Base-by-base conservation (phyloP, 1,140 invertebrate genomes). In the Bombus cullumanus region DNA sequence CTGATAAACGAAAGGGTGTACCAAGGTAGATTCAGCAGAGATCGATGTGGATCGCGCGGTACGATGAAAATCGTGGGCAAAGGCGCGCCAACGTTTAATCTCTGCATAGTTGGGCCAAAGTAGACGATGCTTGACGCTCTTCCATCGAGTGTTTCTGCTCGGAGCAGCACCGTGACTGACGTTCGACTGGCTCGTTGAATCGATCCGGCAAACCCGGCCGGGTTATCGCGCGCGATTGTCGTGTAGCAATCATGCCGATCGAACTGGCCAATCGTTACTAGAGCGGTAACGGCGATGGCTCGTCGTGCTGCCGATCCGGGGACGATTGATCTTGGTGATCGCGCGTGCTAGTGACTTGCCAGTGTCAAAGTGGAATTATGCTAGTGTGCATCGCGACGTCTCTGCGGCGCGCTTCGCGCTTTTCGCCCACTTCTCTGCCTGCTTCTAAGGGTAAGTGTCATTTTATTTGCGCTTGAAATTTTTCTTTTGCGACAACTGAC, bases 301-400 rank as follows among this genome's bases (percentile, higher is more conserved):
- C 75, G 71, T 76, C 83, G 83, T 62, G 79, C 13, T 81, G 25
- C 34, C 41, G 18, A n/a, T 41, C 57, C 57, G 68, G 66, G 74
- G 74, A 84, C 77, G 66, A 78, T 69, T 81, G 41, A 47, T 87
- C 72, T 90, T 62, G 80, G 76, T 83, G 88, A 43, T 82, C 85
- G 53, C 66, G 81, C 75, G 88, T 78, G 85, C 47, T 86, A 81
- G 88, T 89, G 89, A 90, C 89, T 89, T 39, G 64, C 28, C 69
- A 84, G 81, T 85, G 85, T 71, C 57, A 37, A 74, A 85, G 89
- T 89, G 81, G 79, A 39, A 83, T 83, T 57, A 75, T 31, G 34
- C 3, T 68, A 53, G 79, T 71, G 81, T 57, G 68, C 64, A 47
- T 8, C 72, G 72, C 37, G 43, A 80, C 64, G 77, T 18, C 43